Conservation (phyloP, 2,888 invertebrate species). For the Isoperla grammatica region DNA sequence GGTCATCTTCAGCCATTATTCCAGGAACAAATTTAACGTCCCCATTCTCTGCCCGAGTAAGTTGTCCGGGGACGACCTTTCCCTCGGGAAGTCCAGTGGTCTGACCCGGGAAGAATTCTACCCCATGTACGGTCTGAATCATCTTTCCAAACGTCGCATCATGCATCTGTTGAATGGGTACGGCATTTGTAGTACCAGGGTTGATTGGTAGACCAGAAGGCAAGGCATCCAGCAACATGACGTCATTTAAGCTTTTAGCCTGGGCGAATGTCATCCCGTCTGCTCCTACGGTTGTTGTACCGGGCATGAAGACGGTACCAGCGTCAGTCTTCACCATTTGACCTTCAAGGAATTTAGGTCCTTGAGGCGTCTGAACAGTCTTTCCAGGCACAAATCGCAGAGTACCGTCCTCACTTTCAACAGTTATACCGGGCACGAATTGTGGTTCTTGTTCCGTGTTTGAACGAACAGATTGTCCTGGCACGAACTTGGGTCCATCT, state of each 20-base stretch:
- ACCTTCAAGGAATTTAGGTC: conserved; percentile 60
- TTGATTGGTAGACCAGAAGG: conserved; percentile 51
- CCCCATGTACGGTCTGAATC: conserved; percentile 58
- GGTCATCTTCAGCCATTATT: conserved; percentile 58
- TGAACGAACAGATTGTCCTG: conserved; percentile 55
- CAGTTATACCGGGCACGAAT: conserved; percentile 57
- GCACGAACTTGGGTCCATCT: conserved; percentile 58
- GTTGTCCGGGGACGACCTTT: conserved; percentile 58
- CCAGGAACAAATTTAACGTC: conserved; percentile 64
- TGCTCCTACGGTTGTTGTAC: conserved; percentile 47
- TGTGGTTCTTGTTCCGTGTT: conserved; percentile 48
- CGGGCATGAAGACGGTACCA: conserved; percentile 57
- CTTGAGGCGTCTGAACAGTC: conserved; percentile 56
- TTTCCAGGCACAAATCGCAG: conserved; percentile 56
- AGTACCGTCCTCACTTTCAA: conserved; percentile 44
- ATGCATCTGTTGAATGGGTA: conserved; percentile 44
- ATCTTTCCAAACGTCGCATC: conserved; percentile 58
- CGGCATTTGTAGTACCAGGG: conserved; percentile 50
- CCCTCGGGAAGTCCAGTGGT: conserved; percentile 49
- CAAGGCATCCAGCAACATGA: conserved; percentile 50
- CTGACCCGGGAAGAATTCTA: conserved; percentile 60
- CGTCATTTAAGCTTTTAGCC: conserved; percentile 53
- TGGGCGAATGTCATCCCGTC: conserved; percentile 50
- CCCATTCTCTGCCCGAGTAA: conserved; percentile 52
- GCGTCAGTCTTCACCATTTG: conserved; percentile 55